These are phyloP conservation scores for Medauroidea extradentata DNA, from an alignment of 1,140 invertebrate species.

Conservation along the genomic window DNA sequence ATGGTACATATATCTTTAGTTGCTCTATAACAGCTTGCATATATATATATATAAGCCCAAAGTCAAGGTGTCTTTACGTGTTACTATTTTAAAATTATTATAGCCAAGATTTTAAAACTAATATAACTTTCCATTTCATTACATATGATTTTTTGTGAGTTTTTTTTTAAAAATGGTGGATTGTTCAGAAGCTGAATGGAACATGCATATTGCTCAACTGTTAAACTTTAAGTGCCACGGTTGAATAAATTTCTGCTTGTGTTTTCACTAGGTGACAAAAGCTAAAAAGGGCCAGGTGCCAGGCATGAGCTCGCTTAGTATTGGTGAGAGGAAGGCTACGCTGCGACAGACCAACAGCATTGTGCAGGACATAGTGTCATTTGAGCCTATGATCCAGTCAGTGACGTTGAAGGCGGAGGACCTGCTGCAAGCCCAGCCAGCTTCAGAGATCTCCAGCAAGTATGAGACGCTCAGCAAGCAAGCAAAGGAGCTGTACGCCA, in stretches of 20 bases:
- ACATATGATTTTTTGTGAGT: not conserved
- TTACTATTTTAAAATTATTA: no score
- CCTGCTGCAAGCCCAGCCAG: conserved; percentile 76
- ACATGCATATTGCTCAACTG: no score
- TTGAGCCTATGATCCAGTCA: conserved; percentile 93
- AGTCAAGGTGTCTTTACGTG: no score
- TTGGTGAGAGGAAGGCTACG: conserved; percentile 81
- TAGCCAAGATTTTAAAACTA: no score
- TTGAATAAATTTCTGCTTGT: no score
- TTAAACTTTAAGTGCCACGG: no score
- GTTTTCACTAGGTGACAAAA: conserved; percentile 61
- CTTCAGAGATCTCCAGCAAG: conserved; percentile 83
- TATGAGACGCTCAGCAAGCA: conserved; percentile 86
- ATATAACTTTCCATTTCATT: not conserved
- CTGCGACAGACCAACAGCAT: conserved; percentile 89
- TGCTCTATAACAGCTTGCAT: no score
- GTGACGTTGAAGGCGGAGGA: conserved; percentile 88
- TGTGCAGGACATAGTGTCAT: conserved; percentile 90
- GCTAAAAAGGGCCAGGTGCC: conserved; percentile 55
- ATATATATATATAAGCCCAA: no score
- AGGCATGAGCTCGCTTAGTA: conserved; percentile 27
- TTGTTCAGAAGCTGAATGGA: no score
- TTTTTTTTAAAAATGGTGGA: no score
- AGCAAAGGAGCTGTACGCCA: conserved; percentile 84
- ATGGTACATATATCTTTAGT: no score